phyloP scores from a whole-genome alignment of 2,888 invertebrate species.

The Ypsolopha scabrella region DNA sequence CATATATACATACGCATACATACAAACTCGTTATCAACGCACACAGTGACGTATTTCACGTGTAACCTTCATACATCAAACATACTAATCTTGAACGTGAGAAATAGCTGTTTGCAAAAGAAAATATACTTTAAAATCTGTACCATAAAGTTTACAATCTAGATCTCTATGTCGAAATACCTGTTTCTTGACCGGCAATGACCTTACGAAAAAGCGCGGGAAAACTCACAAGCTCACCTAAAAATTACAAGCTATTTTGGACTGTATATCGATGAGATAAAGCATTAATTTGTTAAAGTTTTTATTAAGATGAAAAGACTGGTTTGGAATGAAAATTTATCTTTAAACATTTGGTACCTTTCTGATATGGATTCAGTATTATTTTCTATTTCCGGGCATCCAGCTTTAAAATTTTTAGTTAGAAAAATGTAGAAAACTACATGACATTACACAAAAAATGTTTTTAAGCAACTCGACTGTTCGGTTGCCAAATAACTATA shows the following conservation, averaged over 20 bases:
- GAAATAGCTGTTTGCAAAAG: neutral
- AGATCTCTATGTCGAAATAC: slow-evolving; percentile 22
- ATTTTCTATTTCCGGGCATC: no score
- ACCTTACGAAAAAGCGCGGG: slow-evolving; percentile 54
- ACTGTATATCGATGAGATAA: neutral
- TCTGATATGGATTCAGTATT: no score
- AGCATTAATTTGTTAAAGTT: no score
- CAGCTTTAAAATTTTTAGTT: no score
- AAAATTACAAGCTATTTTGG: neutral
- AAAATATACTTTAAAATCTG: neutral
- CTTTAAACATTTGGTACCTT: no score
- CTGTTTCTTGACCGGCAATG: slow-evolving; percentile 58
- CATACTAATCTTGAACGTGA: slow-evolving; percentile 2
- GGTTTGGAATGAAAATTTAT: no score
- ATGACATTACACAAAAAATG: no score
- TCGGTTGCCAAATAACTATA: no score
- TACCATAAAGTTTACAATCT: slow-evolving; percentile 10
- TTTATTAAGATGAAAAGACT: no score
- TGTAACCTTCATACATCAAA: slow-evolving; percentile 3
- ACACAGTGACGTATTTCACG: neutral
- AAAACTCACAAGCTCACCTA: slow-evolving; percentile 14
- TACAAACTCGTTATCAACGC: neutral
- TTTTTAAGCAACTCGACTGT: no score
- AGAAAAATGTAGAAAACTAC: no score
- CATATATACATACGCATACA: neutral